Base-by-base conservation (phyloP, 2,797 vertebrate species). In the Mormyrus proboscirostris region DNA sequence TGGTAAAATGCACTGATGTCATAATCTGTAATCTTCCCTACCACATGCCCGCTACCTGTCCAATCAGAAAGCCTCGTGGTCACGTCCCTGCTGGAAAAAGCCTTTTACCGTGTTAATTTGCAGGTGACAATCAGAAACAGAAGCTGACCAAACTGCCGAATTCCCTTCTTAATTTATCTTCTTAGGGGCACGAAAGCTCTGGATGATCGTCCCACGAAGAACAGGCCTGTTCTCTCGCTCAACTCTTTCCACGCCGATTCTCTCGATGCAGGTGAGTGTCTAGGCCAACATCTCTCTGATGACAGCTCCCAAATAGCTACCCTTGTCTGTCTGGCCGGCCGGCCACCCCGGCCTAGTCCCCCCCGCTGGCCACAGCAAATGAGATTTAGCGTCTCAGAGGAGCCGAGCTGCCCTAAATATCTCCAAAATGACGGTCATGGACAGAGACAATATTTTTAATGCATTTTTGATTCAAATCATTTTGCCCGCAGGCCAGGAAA, bases 1-100 rank as follows among this genome's bases (percentile, higher is more conserved):
- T 83, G 90, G 91, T 90, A 62, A 90, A 90, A 82, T 87, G 53
- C 88, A 95, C 93, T 91, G 92, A 93, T 92, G 79, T 86, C 88
- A 62, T 62, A 76, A 86, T 83, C 53, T 49, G 62, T 16, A 90
- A 88, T 22, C 53, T 55, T 76, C 88, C 87, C 57, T 84, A 33
- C 89, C 90, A 9, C 55, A 88, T 86, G 83, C 22, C 82, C 69
- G 50, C 65, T 51, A 7, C 22, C 41, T 9, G 19, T 59, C 84
- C 62, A 41, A 87, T 89, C 62, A 89, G 89, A 89, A 25, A 79
- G 62, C 33, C 84, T 38, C 5, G 44, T 10, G 22, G 65, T 82
- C 19, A 8, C 41, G 12, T 44, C 85, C 69, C n/a, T 38, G 44
- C 5, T 19, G 16, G 8, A 8, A 89, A 25, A 89, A 25, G 22